A percentile compares a stretch with the other conserved stretches of the same genome.
phyloP scores from a whole-genome alignment of 2,797 vertebrate genomes.

The Sebastes iracundus region DNA sequence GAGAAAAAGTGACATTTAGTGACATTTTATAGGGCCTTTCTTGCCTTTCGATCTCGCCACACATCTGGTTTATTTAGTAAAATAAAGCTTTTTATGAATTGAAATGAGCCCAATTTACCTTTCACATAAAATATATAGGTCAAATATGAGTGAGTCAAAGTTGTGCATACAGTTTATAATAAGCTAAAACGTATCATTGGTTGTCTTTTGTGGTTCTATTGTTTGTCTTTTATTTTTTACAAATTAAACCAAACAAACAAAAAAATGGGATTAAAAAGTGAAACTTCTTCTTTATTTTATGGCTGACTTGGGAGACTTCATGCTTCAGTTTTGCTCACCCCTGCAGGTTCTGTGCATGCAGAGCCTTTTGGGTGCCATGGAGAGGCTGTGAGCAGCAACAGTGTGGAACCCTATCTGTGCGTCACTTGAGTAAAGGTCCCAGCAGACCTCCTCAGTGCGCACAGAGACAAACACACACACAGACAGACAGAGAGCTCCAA shows the following conservation, averaged over 20 bases:
- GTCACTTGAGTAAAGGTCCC: slow-evolving; percentile 53
- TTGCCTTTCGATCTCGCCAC: background rate
- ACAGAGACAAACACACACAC: background rate
- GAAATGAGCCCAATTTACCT: background rate
- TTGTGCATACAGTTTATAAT: background rate
- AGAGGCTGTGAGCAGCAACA: slow-evolving; percentile 32
- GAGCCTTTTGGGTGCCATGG: slow-evolving; percentile 13
- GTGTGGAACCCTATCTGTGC: slow-evolving; percentile 22
- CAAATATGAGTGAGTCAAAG: background rate
- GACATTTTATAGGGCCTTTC: background rate
- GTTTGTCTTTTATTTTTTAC: background rate
- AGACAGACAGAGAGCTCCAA: slow-evolving; percentile 10
- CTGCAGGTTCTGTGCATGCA: background rate
- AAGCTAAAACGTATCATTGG: background rate
- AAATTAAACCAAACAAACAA: background rate
- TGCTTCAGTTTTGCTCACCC: background rate
- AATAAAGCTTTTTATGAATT: background rate
- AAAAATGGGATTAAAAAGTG: background rate
- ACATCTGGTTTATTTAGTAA: background rate
- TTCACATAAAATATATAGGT: background rate
- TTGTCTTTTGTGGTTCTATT: background rate
- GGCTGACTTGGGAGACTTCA: background rate
- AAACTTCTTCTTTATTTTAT: background rate
- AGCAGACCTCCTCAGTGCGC: slow-evolving; percentile 28
- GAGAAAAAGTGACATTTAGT: background rate